Conservation (phyloP, 1,140 invertebrate genomes). For the Bombus superbus region DNA sequence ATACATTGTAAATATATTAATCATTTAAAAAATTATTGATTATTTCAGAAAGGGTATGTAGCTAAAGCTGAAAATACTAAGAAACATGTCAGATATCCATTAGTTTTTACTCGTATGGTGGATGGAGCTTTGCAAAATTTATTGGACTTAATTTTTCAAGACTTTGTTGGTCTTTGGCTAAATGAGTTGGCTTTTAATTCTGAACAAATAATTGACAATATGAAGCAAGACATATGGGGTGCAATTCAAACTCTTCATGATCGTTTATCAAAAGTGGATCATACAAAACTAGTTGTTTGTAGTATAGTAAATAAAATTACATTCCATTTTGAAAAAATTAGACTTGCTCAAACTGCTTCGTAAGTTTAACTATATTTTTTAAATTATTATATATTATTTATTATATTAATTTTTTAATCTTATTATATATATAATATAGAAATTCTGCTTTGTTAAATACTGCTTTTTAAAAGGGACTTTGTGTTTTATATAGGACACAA, state of each 20-base stretch:
- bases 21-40: neutral
- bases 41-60: constrained; percentile 74
- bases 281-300: constrained; percentile 91
- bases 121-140: constrained; percentile 92
- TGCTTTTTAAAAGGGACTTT: constrained; percentile 46
- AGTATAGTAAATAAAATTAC: constrained; percentile 92
- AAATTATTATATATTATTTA: neutral
- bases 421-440: neutral
- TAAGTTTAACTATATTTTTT: constrained; percentile 81
- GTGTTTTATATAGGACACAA: constrained; percentile 81
- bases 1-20: neutral
- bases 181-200: constrained; percentile 86
- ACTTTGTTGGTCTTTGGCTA: constrained; percentile 91
- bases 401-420: neutral
- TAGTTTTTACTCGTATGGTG: constrained; percentile 91
- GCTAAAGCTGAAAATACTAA: constrained; percentile 66
- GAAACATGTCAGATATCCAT: constrained; percentile 83
- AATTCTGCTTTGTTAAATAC: constrained; percentile 23
- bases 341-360: constrained; percentile 89
- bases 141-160: constrained; percentile 90
- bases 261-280: constrained; percentile 89
- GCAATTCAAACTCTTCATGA: constrained; percentile 90
- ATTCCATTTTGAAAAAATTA: constrained; percentile 93
- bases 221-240: constrained; percentile 93
- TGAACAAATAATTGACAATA: constrained; percentile 85